Conservation (phyloP, 2,797 vertebrate species). For the Eulemur coronatus region DNA sequence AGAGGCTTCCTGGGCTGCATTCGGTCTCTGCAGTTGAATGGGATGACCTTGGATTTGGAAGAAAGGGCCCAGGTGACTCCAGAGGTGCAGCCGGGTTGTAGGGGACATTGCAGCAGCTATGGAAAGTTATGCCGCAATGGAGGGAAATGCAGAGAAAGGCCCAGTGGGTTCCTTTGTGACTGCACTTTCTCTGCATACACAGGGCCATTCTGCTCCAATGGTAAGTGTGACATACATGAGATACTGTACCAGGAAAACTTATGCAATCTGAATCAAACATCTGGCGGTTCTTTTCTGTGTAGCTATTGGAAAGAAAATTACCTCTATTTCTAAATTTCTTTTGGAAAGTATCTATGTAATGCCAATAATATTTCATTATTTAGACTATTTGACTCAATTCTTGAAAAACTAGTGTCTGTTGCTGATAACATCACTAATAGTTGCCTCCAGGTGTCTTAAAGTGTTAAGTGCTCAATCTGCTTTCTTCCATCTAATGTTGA, state of each 20-base stretch:
- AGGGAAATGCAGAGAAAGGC: slow-evolving; percentile 90
- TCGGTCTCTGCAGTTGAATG: slow-evolving; percentile 93
- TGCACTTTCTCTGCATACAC: slow-evolving; percentile 89
- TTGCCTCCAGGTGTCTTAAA: background rate
- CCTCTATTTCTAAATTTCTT: background rate
- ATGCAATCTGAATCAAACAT: fast-evolving
- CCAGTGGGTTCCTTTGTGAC: slow-evolving; percentile 92
- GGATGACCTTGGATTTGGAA: slow-evolving; percentile 91
- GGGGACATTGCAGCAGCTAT: slow-evolving; percentile 95
- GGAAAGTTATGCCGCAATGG: slow-evolving; percentile 91
- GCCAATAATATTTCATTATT: background rate
- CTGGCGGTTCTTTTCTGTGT: fast-evolving
- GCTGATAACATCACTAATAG: background rate
- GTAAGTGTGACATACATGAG: slow-evolving; percentile 74
- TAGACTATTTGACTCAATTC: background rate
- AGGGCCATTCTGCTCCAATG: slow-evolving; percentile 93
- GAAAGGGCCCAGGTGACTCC: slow-evolving; percentile 93
- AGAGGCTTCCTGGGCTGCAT: slow-evolving; percentile 95
- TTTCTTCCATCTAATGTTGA: background rate
- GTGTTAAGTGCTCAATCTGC: background rate
- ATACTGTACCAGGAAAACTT: fast-evolving
- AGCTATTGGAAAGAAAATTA: background rate
- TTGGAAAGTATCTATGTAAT: background rate
- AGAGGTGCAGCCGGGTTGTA: slow-evolving; percentile 92
- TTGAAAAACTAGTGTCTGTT: background rate